Base-by-base conservation (phyloP, 1,140 invertebrate species). In the Drosophila mojavensis region DNA sequence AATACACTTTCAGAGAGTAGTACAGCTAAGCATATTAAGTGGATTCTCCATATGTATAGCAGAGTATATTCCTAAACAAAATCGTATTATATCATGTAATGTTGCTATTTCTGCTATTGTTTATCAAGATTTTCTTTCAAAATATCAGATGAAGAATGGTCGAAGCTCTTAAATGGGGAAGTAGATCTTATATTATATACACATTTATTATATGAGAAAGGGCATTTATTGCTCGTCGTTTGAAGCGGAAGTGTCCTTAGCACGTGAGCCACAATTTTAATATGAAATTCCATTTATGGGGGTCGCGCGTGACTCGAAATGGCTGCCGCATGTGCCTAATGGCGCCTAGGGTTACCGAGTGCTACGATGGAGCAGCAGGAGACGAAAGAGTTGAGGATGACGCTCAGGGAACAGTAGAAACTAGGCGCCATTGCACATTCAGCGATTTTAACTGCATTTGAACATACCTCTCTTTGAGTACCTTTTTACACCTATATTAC, bases 321-420 rank as follows among this genome's bases (percentile, higher is more conserved):
- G 71, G 36, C 10, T 13, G 15, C 60, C 33, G 64, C 70, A 73
- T 73, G 70, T 74, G 58, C n/a, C 65, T 62, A 68, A 68, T 74
- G 51, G 28, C 9, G 3, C 3, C 11, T 6, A 13, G 28, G 17
- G 17, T 30, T 1, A 0, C 13, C 2, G 5, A 13, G 26, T 10
- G 15, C 15, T 6, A 43, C 17, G 24, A 13, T 30, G 2, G 13
- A 45, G 43, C 5, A 15, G 43, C 11, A 43, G 4, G 13, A 43
- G 7, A 43, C 20, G 13, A 15, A 45, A 15, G 15, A 7, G 15
- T 17, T n/a, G n/a, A 17, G 43, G 1, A 7, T 1, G 43, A 7
- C 20, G 36, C 1, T 2, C 2, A 39, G 10, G 36, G 2, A 11
- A 3, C 11, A 11, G 36, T 39, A 7, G 10, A 39, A 11, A 39